A percentile compares a stretch with the other conserved stretches of the same genome.
phyloP scores from a whole-genome alignment of 2,797 vertebrate species.

The Acipenser transmontanus region DNA sequence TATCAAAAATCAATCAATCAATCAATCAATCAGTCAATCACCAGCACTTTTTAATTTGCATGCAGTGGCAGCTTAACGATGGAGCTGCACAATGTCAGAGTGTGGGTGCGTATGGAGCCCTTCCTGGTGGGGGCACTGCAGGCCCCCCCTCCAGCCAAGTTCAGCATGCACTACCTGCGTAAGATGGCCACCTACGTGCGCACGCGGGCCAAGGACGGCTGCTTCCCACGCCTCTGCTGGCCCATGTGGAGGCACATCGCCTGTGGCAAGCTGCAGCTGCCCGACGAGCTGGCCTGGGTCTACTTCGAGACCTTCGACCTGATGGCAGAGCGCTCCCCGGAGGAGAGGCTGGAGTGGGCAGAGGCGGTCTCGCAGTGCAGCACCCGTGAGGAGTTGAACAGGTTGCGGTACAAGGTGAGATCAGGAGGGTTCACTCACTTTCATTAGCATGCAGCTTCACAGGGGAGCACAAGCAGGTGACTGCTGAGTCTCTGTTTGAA shows the following conservation, averaged over 20 bases:
- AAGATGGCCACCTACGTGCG: slow-evolving; percentile 82
- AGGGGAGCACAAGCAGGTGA: too few relatives aligned
- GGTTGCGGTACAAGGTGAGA: slow-evolving; percentile 74
- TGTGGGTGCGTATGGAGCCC: slow-evolving; percentile 88
- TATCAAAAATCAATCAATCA: too few relatives aligned
- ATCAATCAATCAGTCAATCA: too few relatives aligned
- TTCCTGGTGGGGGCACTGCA: slow-evolving; percentile 81
- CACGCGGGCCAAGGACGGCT: slow-evolving; percentile 63
- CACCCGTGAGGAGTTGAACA: slow-evolving; percentile 72
- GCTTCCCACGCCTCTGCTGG: slow-evolving; percentile 78
- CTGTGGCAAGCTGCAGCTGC: slow-evolving; percentile 86
- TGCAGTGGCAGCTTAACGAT: slow-evolving; percentile 39
- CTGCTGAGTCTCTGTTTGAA: too few relatives aligned
- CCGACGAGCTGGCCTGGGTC: slow-evolving; percentile 81
- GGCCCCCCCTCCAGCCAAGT: slow-evolving; percentile 69
- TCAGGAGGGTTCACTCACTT: background rate
- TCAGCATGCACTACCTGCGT: slow-evolving; percentile 81
- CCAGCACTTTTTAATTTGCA: background rate
- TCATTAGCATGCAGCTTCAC: too few relatives aligned
- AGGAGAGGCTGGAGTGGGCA: slow-evolving; percentile 74
- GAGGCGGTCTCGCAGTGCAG: slow-evolving; percentile 75
- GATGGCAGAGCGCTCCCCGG: slow-evolving; percentile 50
- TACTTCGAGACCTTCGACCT: slow-evolving; percentile 89
- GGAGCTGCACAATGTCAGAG: slow-evolving; percentile 56
- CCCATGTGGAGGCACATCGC: slow-evolving; percentile 85